Conservation (phyloP, 30 jellyfish, hydroid and myxozoan genomes). For the Hydractinia echinata region DNA sequence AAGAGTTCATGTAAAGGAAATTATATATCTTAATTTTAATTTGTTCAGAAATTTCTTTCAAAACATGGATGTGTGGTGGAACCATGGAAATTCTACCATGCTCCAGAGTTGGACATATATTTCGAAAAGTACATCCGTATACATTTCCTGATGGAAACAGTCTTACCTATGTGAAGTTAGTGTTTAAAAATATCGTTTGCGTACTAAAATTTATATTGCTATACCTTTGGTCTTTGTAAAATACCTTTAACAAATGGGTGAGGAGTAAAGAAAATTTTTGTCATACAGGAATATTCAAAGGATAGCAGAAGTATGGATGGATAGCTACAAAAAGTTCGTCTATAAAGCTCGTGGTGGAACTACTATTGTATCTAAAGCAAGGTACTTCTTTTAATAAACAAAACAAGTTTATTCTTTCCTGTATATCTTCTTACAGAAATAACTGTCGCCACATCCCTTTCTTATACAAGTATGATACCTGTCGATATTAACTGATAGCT, state of each 20-base stretch:
- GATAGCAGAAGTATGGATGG: constrained; percentile 94
- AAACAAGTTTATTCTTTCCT: not conserved
- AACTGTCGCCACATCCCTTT: not conserved
- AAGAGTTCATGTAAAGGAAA: too few relatives aligned
- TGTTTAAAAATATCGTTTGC: too few relatives aligned
- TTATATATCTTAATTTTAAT: not conserved
- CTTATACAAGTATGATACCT: too few relatives aligned
- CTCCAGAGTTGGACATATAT: constrained; percentile 91
- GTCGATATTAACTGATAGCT: too few relatives aligned
- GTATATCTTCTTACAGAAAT: not conserved
- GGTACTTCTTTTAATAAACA: constrained; percentile 20
- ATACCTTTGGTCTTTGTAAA: too few relatives aligned
- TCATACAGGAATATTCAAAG: constrained; percentile 57
- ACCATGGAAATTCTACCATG: constrained; percentile 76
- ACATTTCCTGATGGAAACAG: constrained; percentile 76
- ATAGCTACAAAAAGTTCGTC: constrained; percentile 46
- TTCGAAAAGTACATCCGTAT: constrained; percentile 67
- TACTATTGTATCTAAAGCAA: constrained; percentile 40
- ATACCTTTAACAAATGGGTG: not conserved
- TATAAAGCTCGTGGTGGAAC: constrained; percentile 63
- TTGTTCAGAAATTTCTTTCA: constrained; percentile 59
- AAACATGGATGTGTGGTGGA: constrained; percentile 91
- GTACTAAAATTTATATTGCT: not conserved
- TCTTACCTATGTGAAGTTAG: constrained; percentile 49
- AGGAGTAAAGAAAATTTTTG: not conserved